These are phyloP conservation scores for Euleptes europaea DNA, from an alignment of 2,113 vertebrate species.

Conservation along the genomic window DNA sequence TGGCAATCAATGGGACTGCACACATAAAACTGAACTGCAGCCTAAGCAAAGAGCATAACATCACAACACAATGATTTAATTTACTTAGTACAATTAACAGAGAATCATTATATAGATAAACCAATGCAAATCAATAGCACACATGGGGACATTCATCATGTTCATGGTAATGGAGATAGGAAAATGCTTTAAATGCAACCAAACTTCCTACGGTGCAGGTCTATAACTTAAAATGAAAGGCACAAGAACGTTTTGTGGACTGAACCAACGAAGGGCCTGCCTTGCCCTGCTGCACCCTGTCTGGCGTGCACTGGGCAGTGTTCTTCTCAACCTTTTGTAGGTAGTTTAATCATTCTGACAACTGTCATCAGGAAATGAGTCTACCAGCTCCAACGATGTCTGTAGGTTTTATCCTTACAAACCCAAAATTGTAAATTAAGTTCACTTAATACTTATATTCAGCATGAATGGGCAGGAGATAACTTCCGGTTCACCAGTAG, in stretches of 20 bases:
- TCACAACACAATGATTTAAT: background rate
- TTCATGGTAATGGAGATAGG: background rate
- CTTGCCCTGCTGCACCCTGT: background rate
- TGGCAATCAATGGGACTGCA: background rate
- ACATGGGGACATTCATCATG: background rate
- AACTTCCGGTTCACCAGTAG: background rate
- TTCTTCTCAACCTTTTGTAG: background rate
- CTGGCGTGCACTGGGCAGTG: background rate
- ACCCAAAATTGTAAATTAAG: background rate
- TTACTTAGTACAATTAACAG: background rate
- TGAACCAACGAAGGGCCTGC: background rate
- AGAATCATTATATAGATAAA: slow-evolving; percentile 22
- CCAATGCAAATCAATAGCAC: background rate
- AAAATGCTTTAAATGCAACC: slow-evolving; percentile 17
- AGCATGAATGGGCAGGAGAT: background rate
- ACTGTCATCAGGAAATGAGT: too few relatives aligned
- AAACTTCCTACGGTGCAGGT: background rate
- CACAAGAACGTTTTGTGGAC: background rate
- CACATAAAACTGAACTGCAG: slow-evolving; percentile 6
- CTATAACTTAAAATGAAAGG: background rate
- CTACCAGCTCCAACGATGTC: background rate
- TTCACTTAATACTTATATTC: background rate
- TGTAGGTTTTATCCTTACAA: background rate
- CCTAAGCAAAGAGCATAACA: background rate
- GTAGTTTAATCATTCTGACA: background rate